These are phyloP conservation scores for Nemurella pictetii DNA, from an alignment of 2,888 invertebrate species.

Conservation along the genomic window DNA sequence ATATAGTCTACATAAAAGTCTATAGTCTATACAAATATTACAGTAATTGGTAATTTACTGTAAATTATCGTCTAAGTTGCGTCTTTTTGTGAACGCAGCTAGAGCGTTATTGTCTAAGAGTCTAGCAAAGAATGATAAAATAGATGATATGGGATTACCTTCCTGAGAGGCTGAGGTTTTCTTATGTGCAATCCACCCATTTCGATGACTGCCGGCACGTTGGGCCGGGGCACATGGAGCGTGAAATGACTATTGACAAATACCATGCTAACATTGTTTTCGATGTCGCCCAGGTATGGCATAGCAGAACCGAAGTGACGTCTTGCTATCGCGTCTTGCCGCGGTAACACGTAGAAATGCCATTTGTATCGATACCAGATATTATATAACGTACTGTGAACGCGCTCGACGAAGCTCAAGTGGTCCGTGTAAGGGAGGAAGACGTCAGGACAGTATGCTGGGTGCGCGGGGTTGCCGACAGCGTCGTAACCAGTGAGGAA, in stretches of 20 bases:
- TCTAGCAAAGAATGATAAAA: too few relatives aligned
- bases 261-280: slow-evolving; percentile 36
- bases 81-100: too few relatives aligned
- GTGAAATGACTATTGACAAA: slow-evolving; percentile 35
- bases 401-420: slow-evolving; percentile 47
- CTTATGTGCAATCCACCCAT: slow-evolving; percentile 40
- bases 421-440: slow-evolving; percentile 45
- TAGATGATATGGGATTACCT: background rate
- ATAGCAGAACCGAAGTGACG: slow-evolving; percentile 11
- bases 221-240: slow-evolving; percentile 24
- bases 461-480: slow-evolving; percentile 49
- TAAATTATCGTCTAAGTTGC: too few relatives aligned
- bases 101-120: too few relatives aligned
- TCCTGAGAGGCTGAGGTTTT: slow-evolving; percentile 28
- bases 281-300: slow-evolving; percentile 34
- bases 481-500: slow-evolving; percentile 46
- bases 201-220: slow-evolving; percentile 36
- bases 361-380: background rate
- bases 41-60: too few relatives aligned
- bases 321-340: slow-evolving; percentile 31
- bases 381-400: slow-evolving; percentile 42
- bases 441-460: slow-evolving; percentile 48
- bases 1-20: too few relatives aligned
- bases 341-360: slow-evolving; percentile 22
- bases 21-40: too few relatives aligned